Evolutionary conservation across 37 sponge, comb jelly and placozoan species (phyloP), one percentile per base, ranked within the genome.

Genomic region (Dysidea cf. avara): DNA sequence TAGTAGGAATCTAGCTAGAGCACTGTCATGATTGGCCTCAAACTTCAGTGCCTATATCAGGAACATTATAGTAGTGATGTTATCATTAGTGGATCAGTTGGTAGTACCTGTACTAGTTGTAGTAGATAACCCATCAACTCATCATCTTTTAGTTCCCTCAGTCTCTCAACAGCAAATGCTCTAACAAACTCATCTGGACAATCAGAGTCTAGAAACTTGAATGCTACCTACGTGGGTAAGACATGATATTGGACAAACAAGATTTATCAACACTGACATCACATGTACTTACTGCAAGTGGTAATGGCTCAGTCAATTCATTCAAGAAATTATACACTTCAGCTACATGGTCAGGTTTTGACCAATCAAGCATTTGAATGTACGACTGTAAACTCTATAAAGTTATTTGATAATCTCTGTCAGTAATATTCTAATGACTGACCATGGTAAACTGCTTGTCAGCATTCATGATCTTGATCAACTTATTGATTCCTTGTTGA

Each of bases 11-110:
- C 90, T 60, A 0, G 84, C 87, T 56, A 94, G 62, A 14, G 86
- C 71, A 61, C 74, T 80, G 74, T 94, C 95, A 62, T 86, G 87
- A 31, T 76, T 55, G 12, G 83, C 64, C 68, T 94, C 95, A 75
- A 90, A 94, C 82, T 94, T 94, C 30, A 94, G 75, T 2, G 78
- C 87, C 92, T 92, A 33, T 0, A 40, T 11, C 22, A 11, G 53
- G 14, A 64, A 29, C 7, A 33, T 33, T 29, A 63, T 33, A n/a
- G n/a, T n/a, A n/a, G n/a, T n/a, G n/a, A n/a, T n/a, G n/a, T n/a
- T n/a, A n/a, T n/a, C n/a, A n/a, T n/a, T n/a, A n/a, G n/a, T n/a
- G n/a, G n/a, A n/a, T n/a, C n/a, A n/a, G n/a, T n/a, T n/a, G n/a
- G n/a, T 43, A 43, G 7, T 18, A 89, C 90, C 80, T 94, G 95